Conservation (phyloP, 1,140 invertebrate genomes). For the Tetragnatha versicolor region DNA sequence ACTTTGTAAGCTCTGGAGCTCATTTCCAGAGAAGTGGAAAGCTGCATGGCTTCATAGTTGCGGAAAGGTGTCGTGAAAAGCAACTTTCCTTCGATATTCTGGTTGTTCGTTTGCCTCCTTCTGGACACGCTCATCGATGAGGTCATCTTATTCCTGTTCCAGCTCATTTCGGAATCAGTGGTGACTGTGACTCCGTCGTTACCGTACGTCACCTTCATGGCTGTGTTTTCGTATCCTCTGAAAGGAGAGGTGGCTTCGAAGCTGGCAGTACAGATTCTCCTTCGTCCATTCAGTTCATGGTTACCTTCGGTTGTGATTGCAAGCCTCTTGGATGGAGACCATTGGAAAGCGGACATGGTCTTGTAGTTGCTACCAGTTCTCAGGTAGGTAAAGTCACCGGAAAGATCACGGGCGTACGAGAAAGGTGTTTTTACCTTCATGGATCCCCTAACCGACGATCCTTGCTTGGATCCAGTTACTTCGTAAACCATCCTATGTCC, state of each 20-base stretch:
- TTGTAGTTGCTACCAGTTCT: not conserved
- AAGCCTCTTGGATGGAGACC: constrained; percentile 17
- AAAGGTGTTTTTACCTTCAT: constrained; percentile 32
- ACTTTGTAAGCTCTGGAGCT: constrained; percentile 23
- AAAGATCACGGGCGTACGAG: constrained; percentile 9
- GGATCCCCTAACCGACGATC: not conserved
- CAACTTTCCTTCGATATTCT: constrained; percentile 42
- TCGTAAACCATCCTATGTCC: not conserved
- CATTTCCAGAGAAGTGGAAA: constrained; percentile 24
- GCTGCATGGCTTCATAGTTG: constrained; percentile 25
- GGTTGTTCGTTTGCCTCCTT: constrained; percentile 5
- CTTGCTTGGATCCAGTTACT: not conserved
- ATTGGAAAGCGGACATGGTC: constrained; percentile 6
- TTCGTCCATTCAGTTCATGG: constrained; percentile 6
- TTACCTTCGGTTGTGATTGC: constrained; percentile 34
- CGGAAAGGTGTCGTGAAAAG: constrained; percentile 38
- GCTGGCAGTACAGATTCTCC: constrained; percentile 23
- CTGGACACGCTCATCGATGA: not conserved
- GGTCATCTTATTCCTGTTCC: constrained; percentile 35
- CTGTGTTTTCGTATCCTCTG: constrained; percentile 17
- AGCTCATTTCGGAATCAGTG: constrained; percentile 37
- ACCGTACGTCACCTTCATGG: constrained; percentile 19
- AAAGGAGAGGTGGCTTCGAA: constrained; percentile 19
- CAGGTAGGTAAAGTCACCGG: constrained; percentile 1
- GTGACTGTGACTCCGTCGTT: constrained; percentile 33